Base-by-base conservation (phyloP, 2,888 invertebrate genomes). In the Subacronicta megacephala region DNA sequence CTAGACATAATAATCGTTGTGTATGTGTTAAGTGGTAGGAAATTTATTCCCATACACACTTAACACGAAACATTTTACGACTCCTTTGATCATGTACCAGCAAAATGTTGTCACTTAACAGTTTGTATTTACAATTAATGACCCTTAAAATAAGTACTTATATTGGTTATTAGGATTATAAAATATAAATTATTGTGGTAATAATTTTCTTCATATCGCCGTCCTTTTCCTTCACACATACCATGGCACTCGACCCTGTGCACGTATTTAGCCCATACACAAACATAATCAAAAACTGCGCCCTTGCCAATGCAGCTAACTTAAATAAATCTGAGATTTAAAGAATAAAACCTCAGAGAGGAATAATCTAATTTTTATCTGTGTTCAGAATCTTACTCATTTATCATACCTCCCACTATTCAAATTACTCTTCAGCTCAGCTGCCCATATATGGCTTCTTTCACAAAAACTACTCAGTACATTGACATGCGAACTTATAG, bases 401-500 rank as follows among this genome's bases (percentile, higher is more conserved):
- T 50, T 18, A 73, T 63, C 53, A 38, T 61, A 36, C 55, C 53
- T 44, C 77, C 74, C 72, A 64, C 64, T 12, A 26, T 43, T 42
- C 54, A 50, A 60, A 68, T 62, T 52, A 57, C 43, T 75, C 62
- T 58, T 72, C 53, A 56, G 35, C 51, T 56, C 41, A 72, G 40
- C 43, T 40, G 12, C 26, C 69, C 73, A 54, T 57, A 59, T 54
- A 62, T 51, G 58, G 69, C 7, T 41, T 33, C 47, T 23, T 17
- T 17, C 26, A 55, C 56, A 68, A 72, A 72, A 72, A 56, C 16
- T 5, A 54, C 26, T 65, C 63, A 74, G 80, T 75, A 72, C 80
- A 75, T 81, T 83, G 84, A 79, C 83, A 73, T 79, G 66, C 52
- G 57, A 69, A 71, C 62, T 71, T 70, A 75, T 72, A 74, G 70